Conservation (phyloP, 2,113 vertebrate species). For the Poecile atricapillus region DNA sequence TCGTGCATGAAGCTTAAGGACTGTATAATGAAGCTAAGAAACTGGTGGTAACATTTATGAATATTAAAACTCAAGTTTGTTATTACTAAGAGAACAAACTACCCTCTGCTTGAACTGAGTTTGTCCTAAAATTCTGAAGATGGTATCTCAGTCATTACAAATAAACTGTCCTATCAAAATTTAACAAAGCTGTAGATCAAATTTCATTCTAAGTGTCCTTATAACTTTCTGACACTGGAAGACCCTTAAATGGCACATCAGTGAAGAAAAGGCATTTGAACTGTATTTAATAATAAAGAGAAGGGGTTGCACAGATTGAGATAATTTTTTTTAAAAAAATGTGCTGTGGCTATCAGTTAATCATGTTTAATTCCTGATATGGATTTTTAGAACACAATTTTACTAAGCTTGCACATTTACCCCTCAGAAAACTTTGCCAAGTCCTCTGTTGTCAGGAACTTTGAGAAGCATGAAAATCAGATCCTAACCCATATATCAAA, state of each 20-base stretch:
- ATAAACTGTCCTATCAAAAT: conserved; percentile 30
- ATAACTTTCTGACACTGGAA: conserved; percentile 12
- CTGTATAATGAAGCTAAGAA: conserved; percentile 36
- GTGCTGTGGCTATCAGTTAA: not conserved
- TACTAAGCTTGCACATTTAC: not conserved
- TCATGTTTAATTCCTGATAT: not conserved
- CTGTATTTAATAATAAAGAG: conserved; percentile 23
- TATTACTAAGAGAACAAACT: conserved; percentile 23
- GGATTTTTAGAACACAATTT: not conserved
- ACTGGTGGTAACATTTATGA: conserved; percentile 23
- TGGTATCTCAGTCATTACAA: not conserved
- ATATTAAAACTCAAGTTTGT: conserved; percentile 18
- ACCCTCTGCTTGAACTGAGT: conserved; percentile 16
- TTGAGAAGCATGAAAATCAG: not conserved
- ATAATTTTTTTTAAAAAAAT: not conserved
- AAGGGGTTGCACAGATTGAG: not conserved
- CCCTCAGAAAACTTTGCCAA: not conserved
- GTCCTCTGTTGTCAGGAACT: not conserved
- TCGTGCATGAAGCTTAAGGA: conserved; percentile 14
- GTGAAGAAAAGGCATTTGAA: conserved; percentile 26
- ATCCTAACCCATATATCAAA: not conserved
- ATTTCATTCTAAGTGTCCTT: conserved; percentile 54
- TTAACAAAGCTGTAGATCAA: not conserved
- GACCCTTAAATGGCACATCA: conserved; percentile 8
- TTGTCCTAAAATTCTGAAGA: conserved; percentile 53